phyloP scores from a whole-genome alignment of 2,113 vertebrate genomes.

The Clarias magur region DNA sequence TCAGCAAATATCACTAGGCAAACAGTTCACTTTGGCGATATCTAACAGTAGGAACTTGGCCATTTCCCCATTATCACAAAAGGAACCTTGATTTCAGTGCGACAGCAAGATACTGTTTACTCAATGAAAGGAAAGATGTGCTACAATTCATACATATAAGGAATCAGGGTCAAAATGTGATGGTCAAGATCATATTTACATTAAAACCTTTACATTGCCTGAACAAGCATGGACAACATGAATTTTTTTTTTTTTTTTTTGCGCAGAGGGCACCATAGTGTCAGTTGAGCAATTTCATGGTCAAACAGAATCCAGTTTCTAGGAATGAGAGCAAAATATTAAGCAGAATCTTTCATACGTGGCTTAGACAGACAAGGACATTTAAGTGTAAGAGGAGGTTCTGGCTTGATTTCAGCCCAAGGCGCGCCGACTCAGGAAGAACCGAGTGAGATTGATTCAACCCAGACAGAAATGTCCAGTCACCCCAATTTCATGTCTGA shows the following conservation, averaged over 20 bases:
- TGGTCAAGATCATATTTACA: not conserved
- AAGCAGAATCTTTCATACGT: not conserved
- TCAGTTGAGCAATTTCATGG: not conserved
- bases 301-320: conserved; percentile 7
- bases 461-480: conserved; percentile 14
- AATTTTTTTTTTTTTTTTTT: not conserved
- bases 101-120: not conserved
- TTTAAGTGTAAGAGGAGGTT: not conserved
- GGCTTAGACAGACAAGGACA: not conserved
- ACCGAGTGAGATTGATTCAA: conserved; percentile 20
- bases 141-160: not conserved
- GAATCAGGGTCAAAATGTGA: not conserved
- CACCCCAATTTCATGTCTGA: conserved; percentile 22
- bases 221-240: not conserved
- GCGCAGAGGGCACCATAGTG: not conserved
- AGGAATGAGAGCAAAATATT: not conserved
- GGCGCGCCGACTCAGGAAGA: not conserved
- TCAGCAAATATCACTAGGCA: conserved; percentile 68
- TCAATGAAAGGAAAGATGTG: not conserved
- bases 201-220: not conserved
- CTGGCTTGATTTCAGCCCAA: not conserved
- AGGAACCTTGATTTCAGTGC: not conserved
- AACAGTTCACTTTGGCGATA: conserved; percentile 59
- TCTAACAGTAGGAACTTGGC: not conserved
- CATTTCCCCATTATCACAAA: not conserved